These are phyloP conservation scores for Helicolenus hilgendorfi DNA, from an alignment of 2,797 vertebrate genomes.

Conservation along the genomic window DNA sequence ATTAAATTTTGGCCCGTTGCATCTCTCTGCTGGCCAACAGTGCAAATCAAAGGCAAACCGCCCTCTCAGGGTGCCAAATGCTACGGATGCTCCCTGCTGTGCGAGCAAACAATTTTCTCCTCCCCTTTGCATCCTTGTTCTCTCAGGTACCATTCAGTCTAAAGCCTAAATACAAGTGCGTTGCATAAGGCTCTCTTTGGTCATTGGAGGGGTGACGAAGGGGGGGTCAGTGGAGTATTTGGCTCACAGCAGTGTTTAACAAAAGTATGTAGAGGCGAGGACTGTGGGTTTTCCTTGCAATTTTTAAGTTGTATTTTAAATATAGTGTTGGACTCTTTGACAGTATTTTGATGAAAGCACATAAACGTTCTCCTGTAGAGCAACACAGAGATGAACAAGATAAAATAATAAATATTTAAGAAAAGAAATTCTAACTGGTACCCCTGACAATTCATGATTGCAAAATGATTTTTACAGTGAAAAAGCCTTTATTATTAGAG, in stretches of 20 bases:
- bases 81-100: constrained; percentile 40
- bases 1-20: constrained; percentile 62
- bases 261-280: neutral
- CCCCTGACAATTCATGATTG: neutral
- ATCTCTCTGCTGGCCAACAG: constrained; percentile 40
- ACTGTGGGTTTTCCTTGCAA: neutral
- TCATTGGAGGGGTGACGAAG: neutral
- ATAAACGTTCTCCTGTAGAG: neutral
- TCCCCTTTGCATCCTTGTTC: constrained; percentile 22
- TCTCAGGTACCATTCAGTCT: constrained; percentile 58
- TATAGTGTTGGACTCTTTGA: neutral
- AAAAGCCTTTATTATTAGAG: neutral
- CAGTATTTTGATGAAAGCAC: neutral
- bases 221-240: neutral
- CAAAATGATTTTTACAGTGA: neutral
- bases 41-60: constrained; percentile 60
- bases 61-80: constrained; percentile 37
- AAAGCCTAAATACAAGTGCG: constrained; percentile 31
- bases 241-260: constrained; percentile 14
- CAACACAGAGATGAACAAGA: neutral
- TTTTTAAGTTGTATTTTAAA: neutral
- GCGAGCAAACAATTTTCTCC: constrained; percentile 43
- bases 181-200: constrained; percentile 29
- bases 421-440: neutral
- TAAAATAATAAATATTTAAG: neutral